Base-by-base conservation (phyloP, 2,113 vertebrate species). In the Clarias batrachus region DNA sequence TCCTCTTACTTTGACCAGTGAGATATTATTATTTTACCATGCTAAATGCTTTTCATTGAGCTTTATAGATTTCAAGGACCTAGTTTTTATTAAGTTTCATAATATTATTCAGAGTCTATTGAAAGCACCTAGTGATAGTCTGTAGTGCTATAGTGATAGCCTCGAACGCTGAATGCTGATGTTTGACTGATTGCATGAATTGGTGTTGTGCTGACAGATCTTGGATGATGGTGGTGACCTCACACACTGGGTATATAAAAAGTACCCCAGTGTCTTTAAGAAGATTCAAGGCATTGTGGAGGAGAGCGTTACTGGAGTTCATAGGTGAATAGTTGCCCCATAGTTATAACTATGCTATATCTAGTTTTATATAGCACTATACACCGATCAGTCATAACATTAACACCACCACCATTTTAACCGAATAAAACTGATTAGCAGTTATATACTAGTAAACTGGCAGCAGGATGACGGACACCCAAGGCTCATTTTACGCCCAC, bases 201-300 rank as follows among this genome's bases (percentile, higher is more conserved):
- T 62, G 19, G 8, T 84, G 25, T 0, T 27, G 63, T 63, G 4
- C 80, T 27, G 85, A 85, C 10, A 99, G 98, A 98, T 99, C 92
- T 94, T 99, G 94, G 98, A 99, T 81, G 98, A 99, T 16, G 98
- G 98, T 1, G 98, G 98, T 85, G 98, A 99, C 91, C 94, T 99
- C 93, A 99, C 98, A 90, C 98, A 99, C 81, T 99, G 98, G 98
- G 97, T 99, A 87, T 99, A 99, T 93, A 99, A 99, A 94, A 99
- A 99, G 92, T 98, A 99, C 86, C 98, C 97, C 90, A 97, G 95
- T 4, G 95, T 99, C 81, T 99, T 99, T 92, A 99, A 98, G 95
- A 99, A 99, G 93, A 96, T 97, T 88, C 95, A 96, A 84, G 98
- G 98, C 85, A 98, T 99, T 9, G 98, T 99, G 88, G 98, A 99